Base-by-base conservation (phyloP, 2,797 vertebrate species). In the Catamblyrhynchus diadema region DNA sequence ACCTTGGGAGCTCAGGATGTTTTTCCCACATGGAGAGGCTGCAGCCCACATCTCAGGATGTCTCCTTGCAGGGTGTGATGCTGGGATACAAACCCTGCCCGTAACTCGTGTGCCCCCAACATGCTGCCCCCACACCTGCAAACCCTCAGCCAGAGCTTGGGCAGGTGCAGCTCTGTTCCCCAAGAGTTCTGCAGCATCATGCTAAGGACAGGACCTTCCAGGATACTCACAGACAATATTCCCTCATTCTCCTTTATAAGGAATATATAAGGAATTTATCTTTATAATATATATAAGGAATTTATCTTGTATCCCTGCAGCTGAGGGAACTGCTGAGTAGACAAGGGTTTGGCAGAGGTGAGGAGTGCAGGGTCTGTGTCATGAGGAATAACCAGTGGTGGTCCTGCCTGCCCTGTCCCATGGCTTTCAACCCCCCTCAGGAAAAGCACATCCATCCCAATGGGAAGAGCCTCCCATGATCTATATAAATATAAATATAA, bases 71-170 rank as follows among this genome's bases (percentile, higher is more conserved):
- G 47, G 33, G 5, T 15, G 19, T 18, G 33, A 57, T 81, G 10
- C 42, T 33, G 51, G 42, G 42, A 10, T 30, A 30, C 42, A 35
- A 71, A 53, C 18, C 24, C 33, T 88, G 60, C 32, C 19, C 0
- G 0, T 1, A 1, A 24, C 51, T 44, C 0, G 0, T n/a, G 28
- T 41, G 13, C 16, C 3, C 1, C 30, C 0, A 1, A 1, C 44
- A 12, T 6, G 6, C 14, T 12, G 32, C 44, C 24, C 21, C n/a
- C 65, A 27, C 22, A 14, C 20, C 83, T 79, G 59, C 45, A 59
- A 81, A 50, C 32, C 54, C 21, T 78, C 28, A 37, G 53, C 35
- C 56, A 66, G 64, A 53, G 4, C 16, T 37, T 17, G 22, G 35
- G 28, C 42, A 54, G 23, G 15, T 61, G 32, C 2, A 3, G 41